phyloP scores from a whole-genome alignment of 2,113 vertebrate genomes.

The Aphelocoma coerulescens region DNA sequence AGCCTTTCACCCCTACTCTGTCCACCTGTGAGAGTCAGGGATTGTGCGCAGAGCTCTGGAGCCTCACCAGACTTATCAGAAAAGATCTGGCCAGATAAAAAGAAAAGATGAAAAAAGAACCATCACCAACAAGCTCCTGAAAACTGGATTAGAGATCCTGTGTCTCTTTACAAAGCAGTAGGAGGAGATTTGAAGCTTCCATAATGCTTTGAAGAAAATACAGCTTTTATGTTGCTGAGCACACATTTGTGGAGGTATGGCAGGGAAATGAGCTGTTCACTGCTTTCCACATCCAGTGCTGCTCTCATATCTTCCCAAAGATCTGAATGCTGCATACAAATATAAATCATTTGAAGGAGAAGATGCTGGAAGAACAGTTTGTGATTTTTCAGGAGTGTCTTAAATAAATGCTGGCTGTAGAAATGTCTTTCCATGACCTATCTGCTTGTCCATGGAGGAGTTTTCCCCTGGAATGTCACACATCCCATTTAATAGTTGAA shows the following conservation, averaged over 20 bases:
- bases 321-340: not conserved
- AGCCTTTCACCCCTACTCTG: not conserved
- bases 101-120: not conserved
- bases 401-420: not conserved
- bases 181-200: not conserved
- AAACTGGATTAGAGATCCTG: not conserved
- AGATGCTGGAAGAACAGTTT: not conserved
- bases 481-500: not conserved
- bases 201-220: not conserved
- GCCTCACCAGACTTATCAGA: not conserved
- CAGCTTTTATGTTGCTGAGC: not conserved
- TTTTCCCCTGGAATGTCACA: not conserved
- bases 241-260: not conserved
- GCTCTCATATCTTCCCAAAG: not conserved
- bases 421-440: not conserved
- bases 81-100: not conserved
- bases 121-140: not conserved
- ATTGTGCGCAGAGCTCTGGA: not conserved
- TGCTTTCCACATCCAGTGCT: not conserved
- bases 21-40: not conserved
- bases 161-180: not conserved
- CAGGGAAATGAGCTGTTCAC: not conserved
- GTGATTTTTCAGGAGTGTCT: not conserved
- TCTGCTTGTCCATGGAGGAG: not conserved
- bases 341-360: not conserved